Base-by-base conservation (phyloP, 2,888 invertebrate genomes). In the Drosophila neonasuta region DNA sequence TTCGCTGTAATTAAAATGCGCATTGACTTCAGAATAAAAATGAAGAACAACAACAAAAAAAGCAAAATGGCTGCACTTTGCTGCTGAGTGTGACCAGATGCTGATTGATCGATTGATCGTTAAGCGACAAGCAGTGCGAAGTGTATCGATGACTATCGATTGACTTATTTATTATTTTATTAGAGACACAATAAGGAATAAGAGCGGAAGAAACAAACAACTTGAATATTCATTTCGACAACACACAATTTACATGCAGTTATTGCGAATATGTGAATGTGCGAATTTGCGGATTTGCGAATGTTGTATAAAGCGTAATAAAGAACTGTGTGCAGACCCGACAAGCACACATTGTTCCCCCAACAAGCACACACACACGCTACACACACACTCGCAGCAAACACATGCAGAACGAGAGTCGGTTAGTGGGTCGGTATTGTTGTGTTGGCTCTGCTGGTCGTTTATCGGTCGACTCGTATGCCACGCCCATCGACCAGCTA, bases 1-100 rank as follows among this genome's bases (percentile, higher is more conserved):
- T 54, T 68, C 56, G 63, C 44, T 39, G 63, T 58, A 71, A 71
- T 71, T 71, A 73, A 67, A 71, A 72, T 29, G 62, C 50, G 74
- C 65, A n/a, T 50, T 69, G 74, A 64, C 59, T 73, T 61, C 24
- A 24, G 55, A 73, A 73, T 74, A 64, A 74, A 69, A 69, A 20
- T 20, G 20, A 20, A 20, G 20, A 20, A 20, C 57, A 32, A 54
- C 32, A 10, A 32, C 11, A 32, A 11, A 3, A 32, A 32, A 3
- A 9, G 32, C 32, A 32, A 32, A 9, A 32, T 9, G 32, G 9
- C 32, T 10, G 10, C 9, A 32, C 24, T 24, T 6, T 32, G 32
- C 32, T 10, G 32, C 32, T 32, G 32, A 32, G 24, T 24, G 24
- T 24, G 24, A 24, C 24, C 24, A 24, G 24, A 6, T 24, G 32